A percentile compares a stretch with the other conserved stretches of the same genome.
Evolutionary conservation across 2,113 vertebrate genomes (phyloP).

Genomic region (Petromus typicus): DNA sequence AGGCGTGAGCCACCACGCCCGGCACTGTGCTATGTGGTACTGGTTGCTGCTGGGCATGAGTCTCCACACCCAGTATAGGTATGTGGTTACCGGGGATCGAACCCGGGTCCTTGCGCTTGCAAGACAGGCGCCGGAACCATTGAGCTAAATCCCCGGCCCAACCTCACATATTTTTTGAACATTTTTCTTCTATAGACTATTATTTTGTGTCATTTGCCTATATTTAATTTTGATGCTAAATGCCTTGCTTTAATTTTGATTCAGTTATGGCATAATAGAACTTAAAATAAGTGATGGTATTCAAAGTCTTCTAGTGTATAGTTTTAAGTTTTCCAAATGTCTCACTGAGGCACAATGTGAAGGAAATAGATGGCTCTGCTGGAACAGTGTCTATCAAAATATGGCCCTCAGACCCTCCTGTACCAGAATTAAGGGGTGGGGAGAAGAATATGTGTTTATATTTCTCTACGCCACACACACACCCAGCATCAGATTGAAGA

Average conservation of each 20-base stretch:
- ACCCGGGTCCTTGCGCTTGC: no score
- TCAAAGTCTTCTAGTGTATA: slow-evolving; percentile 55
- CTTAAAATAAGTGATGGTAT: slow-evolving; percentile 15
- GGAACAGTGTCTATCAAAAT: not conserved
- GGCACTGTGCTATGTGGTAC: no score
- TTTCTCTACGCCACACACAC: not conserved
- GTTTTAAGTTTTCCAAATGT: slow-evolving; percentile 5
- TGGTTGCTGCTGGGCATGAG: no score
- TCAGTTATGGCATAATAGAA: not conserved
- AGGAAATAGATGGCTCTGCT: not conserved
- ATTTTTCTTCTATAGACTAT: slow-evolving; percentile 20
- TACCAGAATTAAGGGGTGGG: not conserved
- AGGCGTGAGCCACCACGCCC: no score
- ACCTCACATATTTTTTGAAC: slow-evolving; percentile 6
- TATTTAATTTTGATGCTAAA: slow-evolving; percentile 3
- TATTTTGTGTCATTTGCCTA: slow-evolving; percentile 36
- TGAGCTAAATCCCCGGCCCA: no score
- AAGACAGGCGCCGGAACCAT: no score
- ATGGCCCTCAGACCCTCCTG: not conserved
- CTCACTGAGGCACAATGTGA: not conserved
- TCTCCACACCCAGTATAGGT: no score
- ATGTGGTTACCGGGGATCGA: no score
- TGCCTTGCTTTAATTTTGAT: slow-evolving; percentile 45
- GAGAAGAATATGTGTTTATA: not conserved
- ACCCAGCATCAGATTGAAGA: not conserved